Percentiles rank a stretch among this genome's conserved stretches.
These are phyloP conservation scores for Rhadinocentrus ornatus DNA, from an alignment of 2,797 vertebrate species.

Conservation along the genomic window DNA sequence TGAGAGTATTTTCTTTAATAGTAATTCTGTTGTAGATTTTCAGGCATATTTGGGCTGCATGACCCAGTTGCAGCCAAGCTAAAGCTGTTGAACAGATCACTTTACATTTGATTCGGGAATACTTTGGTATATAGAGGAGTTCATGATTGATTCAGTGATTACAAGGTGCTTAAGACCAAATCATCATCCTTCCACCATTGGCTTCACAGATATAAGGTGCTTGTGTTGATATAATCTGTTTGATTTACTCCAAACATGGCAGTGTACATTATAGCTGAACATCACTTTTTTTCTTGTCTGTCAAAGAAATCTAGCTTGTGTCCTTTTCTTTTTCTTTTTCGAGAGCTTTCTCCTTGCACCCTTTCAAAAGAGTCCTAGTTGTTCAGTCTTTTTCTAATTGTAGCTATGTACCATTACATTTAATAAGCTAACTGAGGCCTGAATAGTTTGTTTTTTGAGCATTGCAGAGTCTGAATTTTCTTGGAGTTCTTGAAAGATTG, in stretches of 20 bases:
- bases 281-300: neutral
- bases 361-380: no score
- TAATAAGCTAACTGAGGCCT: neutral
- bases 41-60: neutral
- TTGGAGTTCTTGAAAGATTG: no score
- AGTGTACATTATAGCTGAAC: no score
- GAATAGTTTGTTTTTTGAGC: neutral
- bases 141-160: neutral
- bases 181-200: no score
- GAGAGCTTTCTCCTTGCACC: neutral
- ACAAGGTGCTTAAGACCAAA: neutral
- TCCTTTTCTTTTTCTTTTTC: no score
- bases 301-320: no score
- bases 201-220: no score
- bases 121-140: neutral
- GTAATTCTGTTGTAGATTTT: neutral
- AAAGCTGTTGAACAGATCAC: neutral
- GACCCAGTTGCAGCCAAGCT: neutral
- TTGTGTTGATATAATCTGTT: no score
- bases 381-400: no score
- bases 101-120: neutral
- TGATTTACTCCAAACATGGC: no score
- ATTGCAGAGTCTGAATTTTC: no score
- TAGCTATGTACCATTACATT: neutral
- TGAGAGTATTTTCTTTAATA: neutral